These are phyloP conservation scores for Epizoanthus ramosus DNA, from an alignment of 92 coral and sea anemone genomes.

Conservation along the genomic window DNA sequence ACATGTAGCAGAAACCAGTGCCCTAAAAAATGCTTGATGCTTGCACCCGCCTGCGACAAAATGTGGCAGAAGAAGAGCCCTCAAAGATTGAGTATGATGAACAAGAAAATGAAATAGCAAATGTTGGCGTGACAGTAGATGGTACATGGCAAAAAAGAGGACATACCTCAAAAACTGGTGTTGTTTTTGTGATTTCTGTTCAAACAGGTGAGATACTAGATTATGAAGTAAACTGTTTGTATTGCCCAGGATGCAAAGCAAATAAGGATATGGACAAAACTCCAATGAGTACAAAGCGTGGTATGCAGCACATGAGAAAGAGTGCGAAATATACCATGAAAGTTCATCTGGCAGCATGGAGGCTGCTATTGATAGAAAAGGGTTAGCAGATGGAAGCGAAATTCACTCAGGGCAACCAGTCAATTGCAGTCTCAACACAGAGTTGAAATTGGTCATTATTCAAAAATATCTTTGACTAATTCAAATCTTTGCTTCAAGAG, in stretches of 20 bases:
- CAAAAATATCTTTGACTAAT: no score
- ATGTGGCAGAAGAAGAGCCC: neutral
- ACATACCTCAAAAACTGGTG: no score
- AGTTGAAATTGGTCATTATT: no score
- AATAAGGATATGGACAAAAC: slow-evolving; percentile 36
- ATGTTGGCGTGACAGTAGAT: slow-evolving; percentile 44
- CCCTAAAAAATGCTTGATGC: neutral
- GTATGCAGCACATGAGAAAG: slow-evolving; percentile 36
- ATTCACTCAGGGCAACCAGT: no score
- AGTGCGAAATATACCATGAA: slow-evolving; percentile 46
- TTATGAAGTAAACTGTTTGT: slow-evolving; percentile 22
- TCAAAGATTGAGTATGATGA: neutral
- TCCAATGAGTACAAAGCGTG: slow-evolving; percentile 30
- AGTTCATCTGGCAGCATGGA: slow-evolving; percentile 46
- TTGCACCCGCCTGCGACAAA: neutral
- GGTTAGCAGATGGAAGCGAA: no score
- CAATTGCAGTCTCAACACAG: no score
- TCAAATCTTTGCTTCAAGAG: no score
- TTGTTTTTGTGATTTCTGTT: no score
- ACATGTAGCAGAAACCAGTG: no score
- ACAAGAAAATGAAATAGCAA: slow-evolving; percentile 17
- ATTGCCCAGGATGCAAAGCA: slow-evolving; percentile 49
- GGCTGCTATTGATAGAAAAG: slow-evolving; percentile 23
- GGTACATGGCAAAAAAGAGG: slow-evolving; percentile 55
- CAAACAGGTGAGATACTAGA: no score